These are phyloP conservation scores for Megalops atlanticus DNA, from an alignment of 2,113 vertebrate genomes.

Conservation along the genomic window DNA sequence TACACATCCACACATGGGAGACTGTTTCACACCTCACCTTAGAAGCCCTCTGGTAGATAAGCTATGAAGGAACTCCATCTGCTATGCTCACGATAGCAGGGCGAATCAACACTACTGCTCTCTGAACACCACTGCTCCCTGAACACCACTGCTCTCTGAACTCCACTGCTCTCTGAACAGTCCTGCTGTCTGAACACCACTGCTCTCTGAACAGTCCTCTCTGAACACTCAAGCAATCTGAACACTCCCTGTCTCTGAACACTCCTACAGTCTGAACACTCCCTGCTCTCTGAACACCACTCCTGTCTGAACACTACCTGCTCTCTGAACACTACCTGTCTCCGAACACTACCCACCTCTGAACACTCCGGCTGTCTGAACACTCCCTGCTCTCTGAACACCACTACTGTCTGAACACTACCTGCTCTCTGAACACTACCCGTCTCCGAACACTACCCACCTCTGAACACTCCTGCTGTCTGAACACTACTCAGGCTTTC, in stretches of 20 bases:
- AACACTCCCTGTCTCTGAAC: background rate
- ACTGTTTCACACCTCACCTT: background rate
- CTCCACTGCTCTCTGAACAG: too few relatives aligned
- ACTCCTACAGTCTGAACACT: background rate
- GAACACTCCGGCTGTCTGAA: background rate
- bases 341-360: background rate
- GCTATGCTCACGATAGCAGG: background rate
- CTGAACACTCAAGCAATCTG: background rate
- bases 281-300: background rate
- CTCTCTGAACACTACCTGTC: too few relatives aligned
- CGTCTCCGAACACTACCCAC: background rate
- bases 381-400: background rate
- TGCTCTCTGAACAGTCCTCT: background rate
- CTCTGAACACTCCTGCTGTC: too few relatives aligned
- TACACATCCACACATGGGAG: background rate
- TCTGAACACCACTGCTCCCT: too few relatives aligned
- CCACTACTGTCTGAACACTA: background rate
- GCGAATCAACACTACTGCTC: background rate
- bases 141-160: too few relatives aligned
- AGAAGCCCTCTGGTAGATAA: background rate
- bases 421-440: too few relatives aligned
- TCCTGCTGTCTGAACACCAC: too few relatives aligned
- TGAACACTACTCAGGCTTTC: too few relatives aligned
- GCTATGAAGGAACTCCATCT: slow-evolving; percentile 21
- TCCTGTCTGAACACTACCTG: too few relatives aligned